phyloP scores from a whole-genome alignment of 1,140 invertebrate species.

The Brachystomella parvula region DNA sequence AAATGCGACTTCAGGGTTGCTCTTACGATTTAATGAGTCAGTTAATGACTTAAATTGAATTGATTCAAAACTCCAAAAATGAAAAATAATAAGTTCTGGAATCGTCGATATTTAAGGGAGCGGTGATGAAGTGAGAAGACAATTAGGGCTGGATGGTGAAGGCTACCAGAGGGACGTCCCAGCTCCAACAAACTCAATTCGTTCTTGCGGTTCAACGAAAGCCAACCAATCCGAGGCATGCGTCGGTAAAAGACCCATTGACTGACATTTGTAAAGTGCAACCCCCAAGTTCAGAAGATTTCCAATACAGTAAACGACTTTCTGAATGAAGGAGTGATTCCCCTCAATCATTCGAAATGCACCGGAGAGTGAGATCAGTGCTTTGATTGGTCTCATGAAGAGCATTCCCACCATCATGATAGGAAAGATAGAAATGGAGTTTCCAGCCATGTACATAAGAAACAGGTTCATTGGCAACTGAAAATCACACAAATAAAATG shows the following conservation, averaged over 20 bases:
- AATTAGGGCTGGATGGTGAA: too few species aligned
- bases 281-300: conserved; percentile 87
- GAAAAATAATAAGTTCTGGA: too few species aligned
- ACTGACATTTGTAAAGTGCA: conserved; percentile 96
- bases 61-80: too few species aligned
- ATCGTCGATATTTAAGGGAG: too few species aligned
- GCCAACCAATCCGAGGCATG: conserved; percentile 98
- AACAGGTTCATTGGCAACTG: conserved; percentile 96
- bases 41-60: too few species aligned
- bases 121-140: too few species aligned
- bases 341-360: conserved; percentile 94
- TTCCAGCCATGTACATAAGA: conserved; percentile 99
- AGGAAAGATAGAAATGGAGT: conserved; percentile 97
- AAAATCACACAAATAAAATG: conserved; percentile 14
- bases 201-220: conserved; percentile 84
- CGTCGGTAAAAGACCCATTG: conserved; percentile 94
- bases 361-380: conserved; percentile 42
- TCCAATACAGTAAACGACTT: conserved; percentile 88
- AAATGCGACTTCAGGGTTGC: too few species aligned
- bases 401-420: conserved; percentile 99
- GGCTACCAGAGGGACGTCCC: conserved; percentile 70
- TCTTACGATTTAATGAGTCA: too few species aligned
- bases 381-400: conserved; percentile 85
- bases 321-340: conserved; percentile 80
- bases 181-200: conserved; percentile 79